Conservation (phyloP, 2,888 invertebrate genomes). For the Pinctada fucata region DNA sequence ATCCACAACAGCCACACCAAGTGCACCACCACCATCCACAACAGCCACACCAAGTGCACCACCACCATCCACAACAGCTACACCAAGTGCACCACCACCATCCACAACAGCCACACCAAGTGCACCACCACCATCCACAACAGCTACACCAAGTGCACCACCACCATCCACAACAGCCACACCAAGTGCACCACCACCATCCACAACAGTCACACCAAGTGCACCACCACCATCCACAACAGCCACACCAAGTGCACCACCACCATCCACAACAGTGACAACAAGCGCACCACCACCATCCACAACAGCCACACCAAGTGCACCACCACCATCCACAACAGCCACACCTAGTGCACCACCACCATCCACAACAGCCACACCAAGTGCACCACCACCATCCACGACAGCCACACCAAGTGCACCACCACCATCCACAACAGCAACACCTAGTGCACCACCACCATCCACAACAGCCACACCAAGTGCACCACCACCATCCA, state of each 20-base stretch:
- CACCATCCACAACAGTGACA: not conserved
- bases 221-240: not conserved
- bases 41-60: too few relatives aligned
- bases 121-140: too few relatives aligned
- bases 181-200: too few relatives aligned
- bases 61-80: too few relatives aligned
- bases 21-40: too few relatives aligned
- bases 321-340: not conserved
- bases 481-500: not conserved
- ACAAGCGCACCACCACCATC: not conserved
- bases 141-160: too few relatives aligned
- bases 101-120: too few relatives aligned
- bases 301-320: not conserved
- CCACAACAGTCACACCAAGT: too few relatives aligned
- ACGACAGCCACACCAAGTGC: not conserved
- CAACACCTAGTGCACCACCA: not conserved
- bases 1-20: too few relatives aligned
- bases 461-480: not conserved
- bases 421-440: not conserved
- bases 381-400: not conserved
- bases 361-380: constrained; percentile 1
- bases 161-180: too few relatives aligned
- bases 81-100: too few relatives aligned
- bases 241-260: not conserved
- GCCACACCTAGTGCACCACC: not conserved